Conservation (phyloP, 2,113 vertebrate species). For the Chrysochloris asiatica region DNA sequence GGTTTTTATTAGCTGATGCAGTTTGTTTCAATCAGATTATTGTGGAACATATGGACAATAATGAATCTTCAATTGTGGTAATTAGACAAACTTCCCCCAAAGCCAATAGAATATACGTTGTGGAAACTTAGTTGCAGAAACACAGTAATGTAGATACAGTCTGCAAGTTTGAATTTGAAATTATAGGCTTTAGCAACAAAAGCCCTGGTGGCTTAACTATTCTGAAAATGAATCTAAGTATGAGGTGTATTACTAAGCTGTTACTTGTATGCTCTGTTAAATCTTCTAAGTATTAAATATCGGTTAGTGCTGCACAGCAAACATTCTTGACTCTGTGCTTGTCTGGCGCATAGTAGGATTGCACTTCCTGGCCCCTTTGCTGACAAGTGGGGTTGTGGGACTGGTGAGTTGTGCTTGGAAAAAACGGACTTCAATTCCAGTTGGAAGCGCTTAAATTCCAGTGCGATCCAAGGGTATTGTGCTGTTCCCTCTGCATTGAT, state of each 20-base stretch:
- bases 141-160: neutral
- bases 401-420: neutral
- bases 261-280: fast-evolving
- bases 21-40: neutral
- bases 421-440: neutral
- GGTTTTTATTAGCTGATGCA: neutral
- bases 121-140: neutral
- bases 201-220: fast-evolving
- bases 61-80: neutral
- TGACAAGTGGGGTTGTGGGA: neutral
- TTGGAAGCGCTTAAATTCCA: neutral
- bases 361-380: neutral
- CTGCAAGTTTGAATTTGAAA: neutral
- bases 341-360: neutral
- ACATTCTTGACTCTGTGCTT: neutral
- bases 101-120: neutral
- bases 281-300: fast-evolving
- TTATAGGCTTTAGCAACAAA: neutral
- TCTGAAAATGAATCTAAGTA: fast-evolving
- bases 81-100: neutral
- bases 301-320: neutral
- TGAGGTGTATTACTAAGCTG: too few species aligned
- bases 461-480: fast-evolving
- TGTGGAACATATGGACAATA: neutral
- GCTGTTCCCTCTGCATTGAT: neutral